Evolutionary conservation across 2,113 vertebrate species (phyloP).

Genomic region (Sander lucioperca): DNA sequence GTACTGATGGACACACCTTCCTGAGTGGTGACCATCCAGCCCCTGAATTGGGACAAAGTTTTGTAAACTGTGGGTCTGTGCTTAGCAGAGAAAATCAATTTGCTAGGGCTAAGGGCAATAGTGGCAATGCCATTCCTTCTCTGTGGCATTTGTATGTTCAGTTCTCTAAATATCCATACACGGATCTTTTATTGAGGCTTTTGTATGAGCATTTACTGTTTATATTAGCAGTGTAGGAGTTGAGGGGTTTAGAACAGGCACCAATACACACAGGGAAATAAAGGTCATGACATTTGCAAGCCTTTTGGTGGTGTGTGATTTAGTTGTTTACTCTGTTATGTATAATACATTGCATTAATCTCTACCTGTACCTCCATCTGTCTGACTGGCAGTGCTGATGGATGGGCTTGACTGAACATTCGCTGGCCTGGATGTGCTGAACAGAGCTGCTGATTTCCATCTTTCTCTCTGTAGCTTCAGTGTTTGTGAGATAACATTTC

Average conservation of each 20-base stretch:
- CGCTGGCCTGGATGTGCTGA: not conserved
- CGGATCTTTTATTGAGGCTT: conserved; percentile 16
- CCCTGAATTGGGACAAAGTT: not conserved
- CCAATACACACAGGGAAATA: conserved; percentile 9
- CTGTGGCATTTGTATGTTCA: not conserved
- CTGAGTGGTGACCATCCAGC: not conserved
- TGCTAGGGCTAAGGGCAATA: not conserved
- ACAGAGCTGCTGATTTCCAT: conserved; percentile 14
- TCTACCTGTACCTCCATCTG: not conserved
- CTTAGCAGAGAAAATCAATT: not conserved
- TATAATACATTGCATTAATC: not conserved
- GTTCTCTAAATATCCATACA: conserved; percentile 2
- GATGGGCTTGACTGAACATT: conserved; percentile 4
- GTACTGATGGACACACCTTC: not conserved
- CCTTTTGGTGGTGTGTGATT: conserved; percentile 21
- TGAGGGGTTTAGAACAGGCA: not conserved
- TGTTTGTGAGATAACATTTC: conserved; percentile 27
- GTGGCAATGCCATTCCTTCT: not conserved
- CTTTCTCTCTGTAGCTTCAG: conserved; percentile 8
- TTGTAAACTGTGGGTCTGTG: not conserved
- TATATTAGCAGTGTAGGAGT: not conserved
- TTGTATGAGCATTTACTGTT: conserved; percentile 12
- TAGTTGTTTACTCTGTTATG: conserved; percentile 9
- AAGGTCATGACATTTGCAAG: conserved; percentile 8
- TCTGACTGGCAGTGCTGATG: not conserved